Evolutionary conservation across 2,113 vertebrate species (phyloP), one percentile per base, ranked within the genome.

Genomic region (Pungitius pungitius): DNA sequence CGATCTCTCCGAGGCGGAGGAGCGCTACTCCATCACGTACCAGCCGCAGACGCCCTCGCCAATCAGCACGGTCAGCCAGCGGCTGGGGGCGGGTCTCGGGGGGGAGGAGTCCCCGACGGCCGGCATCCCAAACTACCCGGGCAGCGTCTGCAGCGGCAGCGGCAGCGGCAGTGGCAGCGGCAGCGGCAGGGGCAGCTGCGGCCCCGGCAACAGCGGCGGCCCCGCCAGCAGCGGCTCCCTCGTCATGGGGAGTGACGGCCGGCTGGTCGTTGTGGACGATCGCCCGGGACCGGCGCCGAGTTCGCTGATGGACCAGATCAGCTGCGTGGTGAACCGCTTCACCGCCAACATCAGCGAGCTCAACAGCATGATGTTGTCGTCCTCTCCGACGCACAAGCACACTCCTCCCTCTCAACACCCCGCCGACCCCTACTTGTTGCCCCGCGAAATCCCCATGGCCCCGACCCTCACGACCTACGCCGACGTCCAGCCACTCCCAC

Each of bases 261-360:
- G 77, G 11, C n/a, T 89, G 59, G 75, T 88, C 7, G 15, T 24
- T 1, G 43, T 83, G 66, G 88, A 85, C 22, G 75, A 84, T 47
- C 79, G 18, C 24, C 93, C 94, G 11, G 94, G 93, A 68, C 92
- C 85, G 6, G 94, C 93, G 3, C 96, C 95, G 91, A 96, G 94
- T 2, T 96, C 96, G 0, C 93, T 99, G 69, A 96, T 99, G 97
- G 98, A 99, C 83, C 98, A 99, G 94, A 99, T 99, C 93, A 99
- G 97, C 89, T 97, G 97, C 1, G 98, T 99, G 70, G 97, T 99
- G 37, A 99, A 96, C 66, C 96, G 97, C 68, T 99, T 99, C 91
- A 98, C 98, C 0, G 97, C 97, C 84, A 99, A 99, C 85, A 99
- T 99, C 91, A 95, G 92, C 0, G 97, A 99, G 91, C 95, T 99